Evolutionary conservation across 2,888 invertebrate genomes (phyloP), one percentile per base, ranked within the genome.

Genomic region (Allacma fusca): DNA sequence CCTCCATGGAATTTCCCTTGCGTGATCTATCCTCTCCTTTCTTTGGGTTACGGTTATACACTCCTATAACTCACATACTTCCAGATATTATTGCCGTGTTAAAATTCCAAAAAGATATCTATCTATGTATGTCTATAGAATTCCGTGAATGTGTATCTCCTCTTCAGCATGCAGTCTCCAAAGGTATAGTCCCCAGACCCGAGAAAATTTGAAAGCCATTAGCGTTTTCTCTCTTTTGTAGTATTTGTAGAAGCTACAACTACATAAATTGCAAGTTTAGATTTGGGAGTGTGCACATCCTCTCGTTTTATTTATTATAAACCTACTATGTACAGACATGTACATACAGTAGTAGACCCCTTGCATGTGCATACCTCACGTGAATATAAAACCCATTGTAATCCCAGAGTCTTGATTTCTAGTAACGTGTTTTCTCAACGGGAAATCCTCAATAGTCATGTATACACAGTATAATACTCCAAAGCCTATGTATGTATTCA

Each of bases 231-330:
- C 50, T 50, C n/a, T n/a, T 50, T 5, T 16, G 2, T 5, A 2
- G 16, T 50, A 50, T 50, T 19, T n/a, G 2, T 16, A 12, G 16
- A 13, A 50, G 9, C 5, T 9, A 50, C n/a, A 12, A 29, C 26
- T 65, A 65, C 65, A 65, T 65, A 65, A 65, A 65, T 65, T 26
- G 28, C 65, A 65, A 29, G 65, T 65, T 65, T 50, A 50, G 50
- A 50, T 50, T 50, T 65, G 65, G 65, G 65, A 65, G 65, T 65
- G 65, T 28, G 29, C 65, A 29, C 26, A 65, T 28, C 28, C 65
- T 65, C 28, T 7, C 65, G n/a, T 65, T 50, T 50, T 65, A 65
- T 65, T 65, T 65, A 65, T 65, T 24, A 65, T 29, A 1, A 28
- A 65, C 65, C 13, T 26, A 62, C 21, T n/a, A 62, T 62, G 23